A percentile compares a stretch with the other conserved stretches of the same genome.
These are phyloP conservation scores for Acleris cristana DNA, from an alignment of 2,888 invertebrate genomes.

Conservation along the genomic window DNA sequence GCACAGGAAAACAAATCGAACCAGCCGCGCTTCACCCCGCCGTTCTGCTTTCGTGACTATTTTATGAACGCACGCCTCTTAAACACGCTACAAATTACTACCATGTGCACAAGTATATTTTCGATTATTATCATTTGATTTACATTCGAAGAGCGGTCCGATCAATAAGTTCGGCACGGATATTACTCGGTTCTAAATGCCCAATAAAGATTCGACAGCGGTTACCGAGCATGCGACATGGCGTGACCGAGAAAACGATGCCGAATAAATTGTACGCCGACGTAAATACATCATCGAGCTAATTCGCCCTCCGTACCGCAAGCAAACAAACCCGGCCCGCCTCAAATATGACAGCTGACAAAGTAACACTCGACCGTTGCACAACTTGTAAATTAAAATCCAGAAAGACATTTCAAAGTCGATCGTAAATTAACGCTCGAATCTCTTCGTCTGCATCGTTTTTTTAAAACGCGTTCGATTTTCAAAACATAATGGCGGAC, in stretches of 20 bases:
- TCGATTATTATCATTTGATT: constrained; percentile 62
- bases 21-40: constrained; percentile 8
- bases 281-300: constrained; percentile 78
- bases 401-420: constrained; percentile 21
- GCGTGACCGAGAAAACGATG: constrained; percentile 81
- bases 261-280: constrained; percentile 70
- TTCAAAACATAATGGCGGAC: constrained; percentile 64
- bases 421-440: constrained; percentile 23
- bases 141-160: constrained; percentile 54
- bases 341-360: constrained; percentile 43
- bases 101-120: constrained; percentile 61
- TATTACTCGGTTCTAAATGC: constrained; percentile 66
- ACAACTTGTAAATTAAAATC: constrained; percentile 11
- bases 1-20: constrained; percentile 56
- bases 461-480: constrained; percentile 48
- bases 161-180: constrained; percentile 62
- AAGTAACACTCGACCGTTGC: constrained; percentile 5
- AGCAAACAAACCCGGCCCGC: constrained; percentile 50
- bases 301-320: constrained; percentile 62
- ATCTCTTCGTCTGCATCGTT: constrained; percentile 16
- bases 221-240: constrained; percentile 78
- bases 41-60: constrained; percentile 34
- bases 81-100: constrained; percentile 46
- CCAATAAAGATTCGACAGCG: constrained; percentile 76
- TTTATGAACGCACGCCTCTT: constrained; percentile 34